Percentiles rank a stretch among this genome's conserved stretches.
Conservation (phyloP, 2,888 invertebrate genomes). For the Stenodera caucasica region DNA sequence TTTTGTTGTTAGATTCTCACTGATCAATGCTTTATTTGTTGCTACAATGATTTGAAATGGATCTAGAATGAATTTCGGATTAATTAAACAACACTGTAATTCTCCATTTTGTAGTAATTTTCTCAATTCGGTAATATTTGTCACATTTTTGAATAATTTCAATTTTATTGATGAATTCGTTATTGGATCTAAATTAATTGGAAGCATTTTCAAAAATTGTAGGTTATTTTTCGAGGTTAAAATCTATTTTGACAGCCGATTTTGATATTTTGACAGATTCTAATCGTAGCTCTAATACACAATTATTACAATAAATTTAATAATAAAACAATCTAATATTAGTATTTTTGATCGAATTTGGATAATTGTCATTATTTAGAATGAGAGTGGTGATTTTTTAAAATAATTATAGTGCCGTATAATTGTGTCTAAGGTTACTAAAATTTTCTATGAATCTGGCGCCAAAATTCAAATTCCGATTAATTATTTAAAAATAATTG, state of each 20-base stretch:
- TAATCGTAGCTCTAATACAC: no score
- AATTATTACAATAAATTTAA: no score
- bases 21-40: conserved; percentile 66
- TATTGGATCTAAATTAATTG: conserved; percentile 41
- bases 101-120: conserved; percentile 60
- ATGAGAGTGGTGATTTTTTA: no score
- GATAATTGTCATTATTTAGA: no score
- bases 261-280: no score
- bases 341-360: no score
- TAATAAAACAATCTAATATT: no score
- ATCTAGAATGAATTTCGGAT: conserved; percentile 63
- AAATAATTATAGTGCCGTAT: not conserved
- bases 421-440: not conserved
- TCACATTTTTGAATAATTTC: conserved; percentile 62
- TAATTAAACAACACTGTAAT: conserved; percentile 65
- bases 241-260: no score
- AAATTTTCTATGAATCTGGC: not conserved
- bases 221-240: not conserved
- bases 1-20: conserved; percentile 63
- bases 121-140: conserved; percentile 61
- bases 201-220: conserved; percentile 19
- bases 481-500: no score
- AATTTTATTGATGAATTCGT: conserved; percentile 47
- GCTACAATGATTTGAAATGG: conserved; percentile 67
- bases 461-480: not conserved